Base-by-base conservation (phyloP, 2,888 invertebrate genomes). In the Tryphoninae sp. region DNA sequence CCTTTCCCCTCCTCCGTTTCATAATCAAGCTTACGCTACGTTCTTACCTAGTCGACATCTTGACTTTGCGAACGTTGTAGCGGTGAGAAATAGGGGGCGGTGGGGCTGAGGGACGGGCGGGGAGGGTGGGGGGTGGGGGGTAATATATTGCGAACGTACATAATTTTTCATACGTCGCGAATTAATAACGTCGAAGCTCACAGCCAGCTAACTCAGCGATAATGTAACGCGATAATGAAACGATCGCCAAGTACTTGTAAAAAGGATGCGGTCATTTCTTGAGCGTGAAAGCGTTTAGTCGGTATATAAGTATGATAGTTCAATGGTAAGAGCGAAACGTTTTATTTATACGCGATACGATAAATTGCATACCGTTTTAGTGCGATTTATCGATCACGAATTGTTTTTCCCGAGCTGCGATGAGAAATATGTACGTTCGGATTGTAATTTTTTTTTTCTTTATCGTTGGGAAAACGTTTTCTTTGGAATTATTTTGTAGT, bases 101-200 rank as follows among this genome's bases (percentile, higher is more conserved):
- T 33, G 33, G 33, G 33, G 33, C 3, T 33, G 33, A 33, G 33
- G 33, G 33, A 33, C 6, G 33, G 6, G 26, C 0, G 2, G 2
- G 26, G 26, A 26, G 26, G 26, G 26, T 9, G 16, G 42, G 26
- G 1, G 26, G 2, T 0, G 6, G 33, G 33, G 19, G 65, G 42
- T 73, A 69, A 81, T 77, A 81, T 71, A 64, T 51, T 13, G n/a
- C 26, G 11, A 40, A 13, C 51, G 49, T 73, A 68, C 40, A 67
- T 73, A 58, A 68, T 40, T 55, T 61, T 51, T 61, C 59, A 49
- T 42, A 45, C 75, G 71, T 75, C 65, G 51, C 59, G 51, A 49
- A 79, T 40, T 69, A 75, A 75, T 69, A 75, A 78, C 51, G 19
- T 58, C 65, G 62, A 73, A 64, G 55, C 55, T 69, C 26, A 69